phyloP scores from a whole-genome alignment of 2,113 vertebrate species.

The Columba livia region DNA sequence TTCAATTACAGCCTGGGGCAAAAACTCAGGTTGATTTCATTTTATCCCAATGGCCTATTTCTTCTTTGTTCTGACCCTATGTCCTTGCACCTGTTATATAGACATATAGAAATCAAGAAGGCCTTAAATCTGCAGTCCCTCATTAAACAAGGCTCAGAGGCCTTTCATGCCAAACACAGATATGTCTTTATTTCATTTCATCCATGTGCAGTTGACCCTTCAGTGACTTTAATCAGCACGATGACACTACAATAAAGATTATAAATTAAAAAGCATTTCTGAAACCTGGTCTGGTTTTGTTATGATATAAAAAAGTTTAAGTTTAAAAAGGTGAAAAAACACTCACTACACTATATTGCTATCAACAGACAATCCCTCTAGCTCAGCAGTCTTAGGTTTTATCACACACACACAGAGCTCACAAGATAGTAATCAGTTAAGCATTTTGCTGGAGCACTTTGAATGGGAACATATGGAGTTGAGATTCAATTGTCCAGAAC shows the following conservation, averaged over 20 bases:
- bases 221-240: constrained; percentile 1
- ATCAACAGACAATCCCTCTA: constrained; percentile 28
- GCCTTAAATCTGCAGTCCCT: not conserved
- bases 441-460: constrained; percentile 50
- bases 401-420: constrained; percentile 47
- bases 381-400: constrained; percentile 59
- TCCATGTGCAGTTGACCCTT: not conserved
- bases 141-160: not conserved
- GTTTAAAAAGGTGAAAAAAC: constrained; percentile 27
- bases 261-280: constrained; percentile 6
- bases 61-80: not conserved
- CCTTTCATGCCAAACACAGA: not conserved
- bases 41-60: constrained; percentile 6
- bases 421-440: constrained; percentile 63
- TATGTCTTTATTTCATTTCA: not conserved
- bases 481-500: constrained; percentile 76
- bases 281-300: not conserved
- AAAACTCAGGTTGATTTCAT: constrained; percentile 15
- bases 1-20: constrained; percentile 7
- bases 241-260: not conserved
- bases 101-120: not conserved
- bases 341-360: not conserved
- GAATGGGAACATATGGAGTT: constrained; percentile 73
- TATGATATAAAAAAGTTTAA: not conserved
- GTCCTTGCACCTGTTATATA: not conserved